A percentile compares a stretch with the other conserved stretches of the same genome.
These are phyloP conservation scores for Gryllus longicercus DNA, from an alignment of 2,888 invertebrate species.

Conservation along the genomic window DNA sequence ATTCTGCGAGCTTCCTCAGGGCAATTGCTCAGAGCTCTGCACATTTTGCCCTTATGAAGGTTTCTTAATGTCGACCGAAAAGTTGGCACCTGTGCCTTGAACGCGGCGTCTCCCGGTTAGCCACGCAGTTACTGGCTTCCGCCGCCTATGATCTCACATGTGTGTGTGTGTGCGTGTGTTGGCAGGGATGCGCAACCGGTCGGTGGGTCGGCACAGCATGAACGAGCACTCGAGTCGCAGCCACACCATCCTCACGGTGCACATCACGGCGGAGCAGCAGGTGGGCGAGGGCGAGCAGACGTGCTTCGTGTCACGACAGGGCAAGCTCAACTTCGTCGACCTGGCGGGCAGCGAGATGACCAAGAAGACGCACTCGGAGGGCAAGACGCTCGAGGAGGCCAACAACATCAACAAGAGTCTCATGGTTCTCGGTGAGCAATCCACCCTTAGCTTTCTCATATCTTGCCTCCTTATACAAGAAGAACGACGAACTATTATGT, in stretches of 20 bases:
- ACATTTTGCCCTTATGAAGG: too few relatives aligned
- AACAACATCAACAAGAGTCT: constrained; percentile 95
- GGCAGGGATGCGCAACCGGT: constrained; percentile 82
- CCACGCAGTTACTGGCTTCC: too few relatives aligned
- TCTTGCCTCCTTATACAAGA: too few relatives aligned
- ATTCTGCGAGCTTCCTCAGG: neutral
- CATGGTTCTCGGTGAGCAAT: constrained; percentile 81
- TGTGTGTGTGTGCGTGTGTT: constrained; percentile 26
- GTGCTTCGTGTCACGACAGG: constrained; percentile 83
- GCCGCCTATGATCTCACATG: neutral
- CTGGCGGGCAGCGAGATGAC: constrained; percentile 96
- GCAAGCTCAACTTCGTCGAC: constrained; percentile 94
- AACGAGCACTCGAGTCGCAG: constrained; percentile 91
- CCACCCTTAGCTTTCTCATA: neutral
- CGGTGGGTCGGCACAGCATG: constrained; percentile 87
- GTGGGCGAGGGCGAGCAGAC: constrained; percentile 62
- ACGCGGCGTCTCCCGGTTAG: too few relatives aligned
- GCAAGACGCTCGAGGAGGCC: constrained; percentile 85
- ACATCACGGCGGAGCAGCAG: constrained; percentile 81
- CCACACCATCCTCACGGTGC: constrained; percentile 86
- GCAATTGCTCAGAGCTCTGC: too few relatives aligned
- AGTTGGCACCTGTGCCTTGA: too few relatives aligned
- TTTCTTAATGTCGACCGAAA: too few relatives aligned
- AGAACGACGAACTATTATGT: too few relatives aligned
- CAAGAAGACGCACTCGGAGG: constrained; percentile 82